These are phyloP conservation scores for Drosophila melanogaster DNA, from an alignment of 1,140 invertebrate genomes.

Conservation along the genomic window DNA sequence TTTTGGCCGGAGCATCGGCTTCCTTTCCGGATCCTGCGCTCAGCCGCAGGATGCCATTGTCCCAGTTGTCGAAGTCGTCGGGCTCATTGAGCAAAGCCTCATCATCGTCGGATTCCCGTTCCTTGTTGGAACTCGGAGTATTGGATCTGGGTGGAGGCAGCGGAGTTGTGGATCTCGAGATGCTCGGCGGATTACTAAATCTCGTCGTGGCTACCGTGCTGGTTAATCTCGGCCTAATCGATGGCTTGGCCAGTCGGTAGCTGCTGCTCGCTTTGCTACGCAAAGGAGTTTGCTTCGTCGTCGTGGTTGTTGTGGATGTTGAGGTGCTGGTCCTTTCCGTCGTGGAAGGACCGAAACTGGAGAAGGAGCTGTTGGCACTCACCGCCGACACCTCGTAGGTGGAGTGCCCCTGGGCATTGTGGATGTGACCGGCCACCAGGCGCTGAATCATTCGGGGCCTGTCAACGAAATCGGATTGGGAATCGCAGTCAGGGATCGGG, in stretches of 20 bases:
- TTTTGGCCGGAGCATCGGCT: conserved; percentile 85
- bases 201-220: not conserved
- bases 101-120: conserved; percentile 16
- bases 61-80: conserved; percentile 86
- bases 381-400: conserved; percentile 74
- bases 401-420: conserved; percentile 75
- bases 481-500: not conserved
- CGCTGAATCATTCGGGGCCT: conserved; percentile 86
- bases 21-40: conserved; percentile 88
- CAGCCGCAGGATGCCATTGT: conserved; percentile 88
- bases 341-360: conserved; percentile 19
- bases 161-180: conserved; percentile 8
- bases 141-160: not conserved
- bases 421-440: conserved; percentile 87
- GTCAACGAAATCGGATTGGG: conserved; percentile 30
- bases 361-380: conserved; percentile 60
- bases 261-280: conserved; percentile 63
- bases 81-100: conserved; percentile 81
- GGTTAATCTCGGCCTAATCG: conserved; percentile 1
- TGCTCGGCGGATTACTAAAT: conserved; percentile 23
- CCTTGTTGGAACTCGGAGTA: not conserved
- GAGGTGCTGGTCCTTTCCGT: not conserved
- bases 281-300: not conserved
- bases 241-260: conserved; percentile 49
- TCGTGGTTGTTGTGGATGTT: conserved; percentile 2